Percentiles rank a stretch among this genome's conserved stretches.
These are phyloP conservation scores for Thyatira batis DNA, from an alignment of 2,888 invertebrate species.

Conservation along the genomic window DNA sequence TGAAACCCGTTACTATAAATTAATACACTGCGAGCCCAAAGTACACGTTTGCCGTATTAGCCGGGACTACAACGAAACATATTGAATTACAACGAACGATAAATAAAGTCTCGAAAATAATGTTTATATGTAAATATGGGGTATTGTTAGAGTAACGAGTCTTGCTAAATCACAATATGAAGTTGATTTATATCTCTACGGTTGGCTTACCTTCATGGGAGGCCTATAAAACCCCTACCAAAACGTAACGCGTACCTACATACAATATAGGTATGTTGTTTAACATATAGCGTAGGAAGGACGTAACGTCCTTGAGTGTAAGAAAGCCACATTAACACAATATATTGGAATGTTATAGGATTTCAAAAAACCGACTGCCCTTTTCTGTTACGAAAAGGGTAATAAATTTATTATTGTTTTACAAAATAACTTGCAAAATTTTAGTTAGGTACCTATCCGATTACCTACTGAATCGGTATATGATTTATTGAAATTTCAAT, in stretches of 20 bases:
- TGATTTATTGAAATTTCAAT: too few relatives aligned
- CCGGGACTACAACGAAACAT: constrained; percentile 39
- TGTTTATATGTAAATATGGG: constrained; percentile 82
- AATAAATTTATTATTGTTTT: too few relatives aligned
- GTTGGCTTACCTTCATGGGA: constrained; percentile 77
- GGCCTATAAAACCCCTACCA: constrained; percentile 67
- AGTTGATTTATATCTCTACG: constrained; percentile 81
- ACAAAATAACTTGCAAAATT: too few relatives aligned
- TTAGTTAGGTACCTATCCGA: too few relatives aligned
- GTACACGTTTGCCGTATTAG: constrained; percentile 43
- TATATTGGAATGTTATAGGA: background rate
- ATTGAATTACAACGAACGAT: constrained; percentile 58
- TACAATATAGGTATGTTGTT: constrained; percentile 1
- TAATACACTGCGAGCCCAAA: constrained; percentile 8
- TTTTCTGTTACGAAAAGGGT: too few relatives aligned
- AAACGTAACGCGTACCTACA: constrained; percentile 25
- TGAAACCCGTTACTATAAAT: background rate
- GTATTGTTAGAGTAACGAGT: constrained; percentile 85
- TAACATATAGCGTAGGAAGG: background rate
- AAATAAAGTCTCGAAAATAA: constrained; percentile 71
- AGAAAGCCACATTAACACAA: background rate
- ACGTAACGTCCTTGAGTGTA: background rate
- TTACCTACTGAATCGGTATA: too few relatives aligned
- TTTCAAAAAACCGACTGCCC: background rate
- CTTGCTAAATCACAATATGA: constrained; percentile 84